Evolutionary conservation across 35 echinoderm and acorn worm species (phyloP).

Genomic region (Anneissia japonica): DNA sequence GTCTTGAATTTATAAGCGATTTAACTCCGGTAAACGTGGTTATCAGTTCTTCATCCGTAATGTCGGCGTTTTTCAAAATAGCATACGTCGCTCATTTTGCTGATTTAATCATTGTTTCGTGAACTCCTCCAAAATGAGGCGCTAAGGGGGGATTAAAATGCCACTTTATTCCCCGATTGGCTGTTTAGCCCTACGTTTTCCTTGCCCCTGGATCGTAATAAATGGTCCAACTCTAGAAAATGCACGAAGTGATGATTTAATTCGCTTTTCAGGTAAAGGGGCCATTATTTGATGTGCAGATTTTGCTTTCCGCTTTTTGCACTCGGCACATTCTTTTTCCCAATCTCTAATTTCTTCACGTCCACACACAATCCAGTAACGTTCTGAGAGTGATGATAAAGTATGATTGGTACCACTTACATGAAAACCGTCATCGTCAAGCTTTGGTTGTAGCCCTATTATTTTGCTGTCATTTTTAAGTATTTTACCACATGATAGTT

Average conservation of each 20-base stretch:
- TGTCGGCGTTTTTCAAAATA: slow-evolving; percentile 43
- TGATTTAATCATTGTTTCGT: slow-evolving; percentile 27
- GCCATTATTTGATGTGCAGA: slow-evolving; percentile 17
- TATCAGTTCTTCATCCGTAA: slow-evolving; percentile 30
- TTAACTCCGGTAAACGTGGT: slow-evolving; percentile 22
- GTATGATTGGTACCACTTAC: slow-evolving; percentile 23
- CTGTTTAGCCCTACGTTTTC: background rate
- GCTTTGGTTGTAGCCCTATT: slow-evolving; percentile 5
- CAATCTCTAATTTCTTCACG: slow-evolving; percentile 44
- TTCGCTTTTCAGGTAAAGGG: slow-evolving; percentile 12
- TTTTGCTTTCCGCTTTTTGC: slow-evolving; percentile 25
- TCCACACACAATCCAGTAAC: slow-evolving; percentile 23
- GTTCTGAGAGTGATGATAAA: slow-evolving; percentile 1
- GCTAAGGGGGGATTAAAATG: slow-evolving; percentile 14
- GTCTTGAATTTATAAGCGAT: slow-evolving; percentile 26
- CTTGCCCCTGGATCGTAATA: too few relatives aligned
- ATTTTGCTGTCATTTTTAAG: background rate
- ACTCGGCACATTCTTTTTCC: slow-evolving; percentile 23
- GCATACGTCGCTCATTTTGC: slow-evolving; percentile 32
- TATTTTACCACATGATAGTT: background rate
- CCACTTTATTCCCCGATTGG: slow-evolving; percentile 8
- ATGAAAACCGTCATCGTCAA: slow-evolving; percentile 33
- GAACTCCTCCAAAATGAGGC: slow-evolving; percentile 28
- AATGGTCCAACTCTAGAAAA: too few relatives aligned
- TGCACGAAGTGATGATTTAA: too few relatives aligned